Base-by-base conservation (phyloP, 2,888 invertebrate genomes). In the Sicus ferrugineus region DNA sequence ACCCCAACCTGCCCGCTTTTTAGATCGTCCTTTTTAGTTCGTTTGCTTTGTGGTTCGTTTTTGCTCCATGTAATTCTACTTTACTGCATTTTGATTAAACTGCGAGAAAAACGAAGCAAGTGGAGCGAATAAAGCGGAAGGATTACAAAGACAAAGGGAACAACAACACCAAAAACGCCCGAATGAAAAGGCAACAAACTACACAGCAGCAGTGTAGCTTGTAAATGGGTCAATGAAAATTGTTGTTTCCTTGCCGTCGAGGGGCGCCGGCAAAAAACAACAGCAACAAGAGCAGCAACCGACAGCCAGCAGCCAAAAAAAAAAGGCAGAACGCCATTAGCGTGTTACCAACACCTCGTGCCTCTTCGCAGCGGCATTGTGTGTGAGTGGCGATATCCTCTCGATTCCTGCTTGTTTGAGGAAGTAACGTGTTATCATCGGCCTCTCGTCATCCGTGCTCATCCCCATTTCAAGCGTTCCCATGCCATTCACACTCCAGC, bases 211-310 rank as follows among this genome's bases (percentile, higher is more conserved):
- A 42, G 54, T n/a, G n/a, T n/a, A 68, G 30, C 62, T 62, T 54
- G 28, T 34, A 69, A 64, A 69, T 69, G 68, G 68, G 68, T 68
- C 68, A 68, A 63, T 62, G 68, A 61, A 62, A 62, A 68, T 68
- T 68, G 38, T 56, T 52, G 38, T 56, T 52, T 62, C 61, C 52
- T 68, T 68, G 68, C 68, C 50, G 58, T 46, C 58, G 31, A 67
- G 28, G 3, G 21, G 46, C 48, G 48, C 14, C 63, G 23, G 14
- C 16, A 14, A 30, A 9, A n/a, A 1, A 59, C 3, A 5, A 5
- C 5, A 64, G 52, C 52, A 64, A 52, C 23, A 64, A 64, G 1
- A 52, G 9, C 30, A n/a, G 30, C 26, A 38, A 48, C 26, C n/a
- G n/a, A 28, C n/a, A n/a, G n/a, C n/a, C n/a, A n/a, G n/a, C n/a